Conservation (phyloP, 2,888 invertebrate genomes). For the Villa cingulata region DNA sequence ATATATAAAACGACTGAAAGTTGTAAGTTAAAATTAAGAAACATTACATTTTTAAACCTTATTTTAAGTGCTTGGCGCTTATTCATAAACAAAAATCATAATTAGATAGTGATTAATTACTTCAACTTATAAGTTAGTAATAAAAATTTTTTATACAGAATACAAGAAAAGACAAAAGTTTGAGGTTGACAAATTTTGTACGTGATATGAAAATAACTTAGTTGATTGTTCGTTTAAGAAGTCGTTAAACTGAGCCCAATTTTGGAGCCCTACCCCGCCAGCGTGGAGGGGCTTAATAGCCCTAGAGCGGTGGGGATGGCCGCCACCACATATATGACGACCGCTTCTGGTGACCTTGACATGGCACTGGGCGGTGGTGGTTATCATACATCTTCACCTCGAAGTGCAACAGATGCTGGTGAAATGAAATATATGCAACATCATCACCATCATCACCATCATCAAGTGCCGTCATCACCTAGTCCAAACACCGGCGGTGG, state of each 20-base stretch:
- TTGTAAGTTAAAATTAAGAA: too few species aligned
- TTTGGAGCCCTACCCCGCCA: constrained; percentile 40
- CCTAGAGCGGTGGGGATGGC: constrained; percentile 76
- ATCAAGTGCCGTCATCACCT: constrained; percentile 53
- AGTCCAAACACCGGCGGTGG: constrained; percentile 44
- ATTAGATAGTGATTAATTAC: too few species aligned
- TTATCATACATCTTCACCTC: constrained; percentile 66
- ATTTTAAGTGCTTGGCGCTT: too few species aligned
- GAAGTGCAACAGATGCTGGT: constrained; percentile 71
- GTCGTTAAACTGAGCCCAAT: constrained; percentile 40
- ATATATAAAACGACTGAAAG: too few species aligned
- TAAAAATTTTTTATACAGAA: too few species aligned
- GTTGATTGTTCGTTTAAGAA: constrained; percentile 26
- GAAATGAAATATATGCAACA: constrained; percentile 92
- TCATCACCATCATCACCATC: constrained; percentile 73
- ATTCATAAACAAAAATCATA: too few species aligned
- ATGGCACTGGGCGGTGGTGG: constrained; percentile 64
- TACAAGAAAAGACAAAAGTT: too few species aligned
- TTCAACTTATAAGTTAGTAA: too few species aligned
- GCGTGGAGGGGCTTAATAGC: constrained; percentile 40
- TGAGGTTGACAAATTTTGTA: too few species aligned
- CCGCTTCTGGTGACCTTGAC: constrained; percentile 67
- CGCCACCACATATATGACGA: constrained; percentile 91
- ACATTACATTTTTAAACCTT: too few species aligned
- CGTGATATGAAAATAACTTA: constrained; percentile 37